Conservation (phyloP, 2,113 vertebrate genomes). For the Laterallus jamaicensis region DNA sequence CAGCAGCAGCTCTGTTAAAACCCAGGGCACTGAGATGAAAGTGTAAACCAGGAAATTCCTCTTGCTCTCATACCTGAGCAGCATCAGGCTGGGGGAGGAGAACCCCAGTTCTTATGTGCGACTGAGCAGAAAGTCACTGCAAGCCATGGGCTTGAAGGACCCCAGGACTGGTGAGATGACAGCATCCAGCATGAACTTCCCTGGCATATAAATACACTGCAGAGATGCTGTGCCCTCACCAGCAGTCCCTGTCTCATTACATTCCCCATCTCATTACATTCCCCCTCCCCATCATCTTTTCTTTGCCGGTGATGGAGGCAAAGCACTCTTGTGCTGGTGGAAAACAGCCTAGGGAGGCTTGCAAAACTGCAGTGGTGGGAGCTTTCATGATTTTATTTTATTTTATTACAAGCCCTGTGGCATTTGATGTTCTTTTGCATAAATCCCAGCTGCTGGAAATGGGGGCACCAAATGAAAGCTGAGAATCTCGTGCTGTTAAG, state of each 20-base stretch:
- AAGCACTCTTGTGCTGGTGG: neutral
- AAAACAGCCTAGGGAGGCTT: conserved; percentile 10
- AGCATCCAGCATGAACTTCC: neutral
- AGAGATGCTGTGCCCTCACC: neutral
- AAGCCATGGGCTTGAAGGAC: neutral
- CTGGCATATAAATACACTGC: neutral
- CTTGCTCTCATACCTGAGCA: neutral
- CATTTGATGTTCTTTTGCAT: conserved; percentile 56
- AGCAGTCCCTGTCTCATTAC: neutral
- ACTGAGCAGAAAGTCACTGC: neutral
- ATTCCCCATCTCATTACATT: neutral
- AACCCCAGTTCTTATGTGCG: accelerated
- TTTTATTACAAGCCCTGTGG: conserved; percentile 45
- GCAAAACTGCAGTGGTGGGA: conserved; percentile 25
- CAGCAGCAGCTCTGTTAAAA: neutral
- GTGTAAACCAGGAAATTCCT: neutral
- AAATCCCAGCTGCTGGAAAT: conserved; percentile 42
- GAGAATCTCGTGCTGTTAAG: neutral
- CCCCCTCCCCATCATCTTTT: neutral
- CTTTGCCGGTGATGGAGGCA: neutral
- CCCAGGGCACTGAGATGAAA: neutral
- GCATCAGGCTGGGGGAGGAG: neutral
- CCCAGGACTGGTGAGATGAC: neutral
- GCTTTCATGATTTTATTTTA: conserved; percentile 26
- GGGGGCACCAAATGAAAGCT: conserved; percentile 29